phyloP scores from a whole-genome alignment of 2,113 vertebrate genomes.

The Strix uralensis region DNA sequence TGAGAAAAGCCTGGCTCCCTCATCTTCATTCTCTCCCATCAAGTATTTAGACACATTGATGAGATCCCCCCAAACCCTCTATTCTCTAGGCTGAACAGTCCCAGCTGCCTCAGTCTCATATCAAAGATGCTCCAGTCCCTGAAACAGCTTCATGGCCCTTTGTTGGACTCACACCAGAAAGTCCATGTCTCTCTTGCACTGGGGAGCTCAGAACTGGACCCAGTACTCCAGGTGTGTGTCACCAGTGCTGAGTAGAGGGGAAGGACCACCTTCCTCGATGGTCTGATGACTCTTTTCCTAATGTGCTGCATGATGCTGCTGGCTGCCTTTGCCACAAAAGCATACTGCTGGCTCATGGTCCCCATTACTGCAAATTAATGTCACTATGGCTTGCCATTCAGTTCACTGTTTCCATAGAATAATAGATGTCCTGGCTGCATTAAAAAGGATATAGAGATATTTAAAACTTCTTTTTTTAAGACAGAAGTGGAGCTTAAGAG shows the following conservation, averaged over 20 bases:
- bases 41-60: not conserved
- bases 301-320: fast-evolving
- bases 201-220: not conserved
- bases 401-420: not conserved
- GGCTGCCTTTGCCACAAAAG: not conserved
- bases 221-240: not conserved
- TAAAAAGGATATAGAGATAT: not conserved
- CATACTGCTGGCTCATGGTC: not conserved
- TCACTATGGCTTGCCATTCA: not conserved
- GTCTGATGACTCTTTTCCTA: not conserved
- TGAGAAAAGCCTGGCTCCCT: not conserved
- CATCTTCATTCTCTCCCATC: too few species aligned
- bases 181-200: not conserved
- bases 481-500: not conserved
- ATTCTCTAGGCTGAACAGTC: not conserved
- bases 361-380: not conserved
- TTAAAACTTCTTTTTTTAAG: not conserved
- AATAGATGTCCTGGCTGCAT: not conserved
- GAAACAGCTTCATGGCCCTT: not conserved
- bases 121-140: not conserved
- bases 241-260: not conserved
- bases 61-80: not conserved
- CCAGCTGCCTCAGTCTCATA: not conserved
- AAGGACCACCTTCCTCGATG: not conserved
- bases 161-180: not conserved